Base-by-base conservation (phyloP, 1,140 invertebrate species). In the Ostrea denselamellosa region DNA sequence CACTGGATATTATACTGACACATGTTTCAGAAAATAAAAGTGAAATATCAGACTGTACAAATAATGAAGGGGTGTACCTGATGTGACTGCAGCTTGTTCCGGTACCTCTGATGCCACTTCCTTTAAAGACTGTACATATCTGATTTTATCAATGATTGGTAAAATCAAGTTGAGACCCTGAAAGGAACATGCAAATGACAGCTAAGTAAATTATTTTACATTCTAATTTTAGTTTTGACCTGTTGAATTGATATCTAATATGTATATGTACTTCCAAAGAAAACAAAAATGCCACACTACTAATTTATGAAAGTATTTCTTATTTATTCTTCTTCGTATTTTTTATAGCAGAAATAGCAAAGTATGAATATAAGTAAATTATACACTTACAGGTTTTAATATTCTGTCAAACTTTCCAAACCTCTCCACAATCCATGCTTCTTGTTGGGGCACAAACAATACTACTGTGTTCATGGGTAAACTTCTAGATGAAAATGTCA, bases 71-170 rank as follows among this genome's bases (percentile, higher is more conserved):
- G 5, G 62, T 88, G 86, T 95, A 97, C 96, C 97, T 93, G 97
- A 96, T 22, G 99, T 99, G 90, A 99, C 99, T 53, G 99, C 99
- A 95, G 97, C 98, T 95, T 99, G 99, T 94, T 99, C 97, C 0
- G 99, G 99, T 85, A 99, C 98, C 96, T 99, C 99, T 92, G 99
- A 99, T 0, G 99, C 98, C 89, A 99, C 98, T 98, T 99, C 99
- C 95, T 99, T 99, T 9, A 99, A 95, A 95, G 97, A 98, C 95
- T 99, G 99, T 25, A 99, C 98, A 96, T 99, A 99, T 95, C 97
- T 99, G 10, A 99, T 97, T 95, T 96, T 96, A 95, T 99, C 99
- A 83, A 99, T 95, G 90, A 99, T 95, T 8, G 99, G 99, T 89
- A 99, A 96, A 14, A 99, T 95, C 87, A 99, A 93, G 94, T 99